These are phyloP conservation scores for Lasioglossum malachurum DNA, from an alignment of 2,888 invertebrate genomes.

Conservation along the genomic window DNA sequence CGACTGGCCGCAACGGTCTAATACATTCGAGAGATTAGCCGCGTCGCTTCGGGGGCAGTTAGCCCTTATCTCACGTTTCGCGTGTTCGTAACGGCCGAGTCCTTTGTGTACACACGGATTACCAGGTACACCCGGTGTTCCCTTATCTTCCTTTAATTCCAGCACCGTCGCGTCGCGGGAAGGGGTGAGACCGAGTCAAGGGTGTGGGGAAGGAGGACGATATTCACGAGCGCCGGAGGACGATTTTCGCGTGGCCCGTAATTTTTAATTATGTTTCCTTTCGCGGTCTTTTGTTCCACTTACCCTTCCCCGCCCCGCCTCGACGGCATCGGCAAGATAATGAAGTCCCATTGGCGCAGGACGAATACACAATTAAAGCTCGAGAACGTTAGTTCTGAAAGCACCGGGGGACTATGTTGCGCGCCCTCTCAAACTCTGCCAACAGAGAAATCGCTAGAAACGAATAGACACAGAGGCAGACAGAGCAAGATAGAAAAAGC, in stretches of 20 bases:
- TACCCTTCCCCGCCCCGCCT: conserved; percentile 8
- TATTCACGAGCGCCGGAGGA: conserved; percentile 19
- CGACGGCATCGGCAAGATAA: conserved; percentile 63
- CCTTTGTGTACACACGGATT: conserved; percentile 34
- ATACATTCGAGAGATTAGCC: conserved; percentile 18
- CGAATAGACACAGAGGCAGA: neutral
- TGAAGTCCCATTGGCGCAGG: conserved; percentile 56
- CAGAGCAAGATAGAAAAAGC: neutral
- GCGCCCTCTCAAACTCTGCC: conserved; percentile 51
- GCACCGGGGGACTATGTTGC: conserved; percentile 9
- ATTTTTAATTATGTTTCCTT: conserved; percentile 70
- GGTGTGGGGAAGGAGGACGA: neutral
- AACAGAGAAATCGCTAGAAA: neutral
- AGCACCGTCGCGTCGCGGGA: neutral
- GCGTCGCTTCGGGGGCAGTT: conserved; percentile 28
- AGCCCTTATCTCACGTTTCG: conserved; percentile 51
- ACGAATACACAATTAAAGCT: conserved; percentile 62
- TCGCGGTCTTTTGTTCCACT: conserved; percentile 55
- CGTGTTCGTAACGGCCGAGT: conserved; percentile 27
- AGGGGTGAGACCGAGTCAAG: neutral
- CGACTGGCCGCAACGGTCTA: neutral
- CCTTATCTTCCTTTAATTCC: conserved; percentile 49
- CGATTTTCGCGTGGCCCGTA: conserved; percentile 53
- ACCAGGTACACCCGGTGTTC: neutral
- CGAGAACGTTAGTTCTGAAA: conserved; percentile 49